Base-by-base conservation (phyloP, 2,888 invertebrate genomes). In the Dioctria linearis region DNA sequence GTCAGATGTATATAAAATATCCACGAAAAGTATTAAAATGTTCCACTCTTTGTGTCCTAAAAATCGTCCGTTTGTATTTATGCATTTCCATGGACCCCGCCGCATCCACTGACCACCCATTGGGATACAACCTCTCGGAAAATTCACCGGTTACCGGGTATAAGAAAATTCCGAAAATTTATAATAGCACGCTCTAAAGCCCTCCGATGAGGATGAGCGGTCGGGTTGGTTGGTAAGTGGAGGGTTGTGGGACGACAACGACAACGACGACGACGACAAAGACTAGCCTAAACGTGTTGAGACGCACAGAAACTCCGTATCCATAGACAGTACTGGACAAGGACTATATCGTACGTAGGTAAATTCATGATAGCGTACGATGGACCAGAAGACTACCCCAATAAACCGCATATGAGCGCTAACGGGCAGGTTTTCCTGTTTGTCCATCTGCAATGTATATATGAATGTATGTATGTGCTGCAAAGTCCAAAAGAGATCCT, bases 11-110 rank as follows among this genome's bases (percentile, higher is more conserved):
- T 25, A 25, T 79, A 82, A 82, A 80, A 82, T 82, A 80, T 82
- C 82, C 82, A 76, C 80, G 79, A 80, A 80, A 75, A 79, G 79
- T 80, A 82, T 82, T 82, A 82, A 82, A 82, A 82, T 82, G 80
- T 82, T 80, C 78, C 81, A 69, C 57, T 79, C 78, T 82, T 82
- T 82, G 80, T 82, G 75, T 78, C 78, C 82, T 57, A 80, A 82
- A 82, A 79, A 76, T 80, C 78, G 82, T 76, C 49, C 61, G 59
- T 78, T 57, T 78, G 73, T 79, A 78, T 78, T 78, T 81, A 69
- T 78, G 80, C 79, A 80, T 59, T 66, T 73, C 57, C 63, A 46
- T 46, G 46, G 78, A 49, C 39, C 39, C 43, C 40, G 11, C 13
- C 13, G 43, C 67, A 37, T 46, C 6, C 71, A 54, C 11, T 75